Conservation (phyloP, 2,113 vertebrate species). For the Zosterops lateralis region DNA sequence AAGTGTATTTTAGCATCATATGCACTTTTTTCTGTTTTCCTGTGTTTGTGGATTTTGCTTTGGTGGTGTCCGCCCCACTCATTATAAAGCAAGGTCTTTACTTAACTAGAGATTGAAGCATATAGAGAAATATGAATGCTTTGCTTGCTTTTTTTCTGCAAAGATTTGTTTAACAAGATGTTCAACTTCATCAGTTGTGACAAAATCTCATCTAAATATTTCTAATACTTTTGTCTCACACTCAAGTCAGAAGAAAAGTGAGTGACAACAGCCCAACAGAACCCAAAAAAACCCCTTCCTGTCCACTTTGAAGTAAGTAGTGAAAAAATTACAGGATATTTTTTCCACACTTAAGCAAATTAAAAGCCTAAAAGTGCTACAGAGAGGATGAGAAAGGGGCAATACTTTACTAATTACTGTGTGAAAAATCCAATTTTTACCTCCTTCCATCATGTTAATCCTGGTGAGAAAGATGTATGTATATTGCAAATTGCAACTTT, state of each 20-base stretch:
- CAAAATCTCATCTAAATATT: not conserved
- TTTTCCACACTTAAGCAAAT: not conserved
- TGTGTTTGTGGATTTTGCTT: not conserved
- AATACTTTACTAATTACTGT: not conserved
- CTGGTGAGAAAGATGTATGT: not conserved
- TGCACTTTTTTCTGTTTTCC: not conserved
- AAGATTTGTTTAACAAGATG: not conserved
- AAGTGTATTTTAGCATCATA: not conserved
- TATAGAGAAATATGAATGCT: not conserved
- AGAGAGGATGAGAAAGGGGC: not conserved
- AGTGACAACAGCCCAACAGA: not conserved
- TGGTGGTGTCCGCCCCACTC: rapidly evolving
- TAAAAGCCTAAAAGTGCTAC: not conserved
- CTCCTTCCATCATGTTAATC: not conserved
- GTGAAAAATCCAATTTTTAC: not conserved
- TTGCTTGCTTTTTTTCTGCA: not conserved
- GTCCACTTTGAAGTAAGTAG: not conserved
- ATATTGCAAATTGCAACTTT: not conserved
- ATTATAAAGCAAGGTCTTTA: not conserved
- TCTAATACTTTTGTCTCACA: not conserved
- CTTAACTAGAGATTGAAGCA: not conserved
- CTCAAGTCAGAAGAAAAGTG: not conserved
- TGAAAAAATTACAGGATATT: not conserved
- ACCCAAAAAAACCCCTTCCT: not conserved
- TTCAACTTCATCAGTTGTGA: not conserved